Evolutionary conservation across 2,113 vertebrate species (phyloP), one percentile per base, ranked within the genome.

Genomic region (Lycocorax pyrrhopterus): DNA sequence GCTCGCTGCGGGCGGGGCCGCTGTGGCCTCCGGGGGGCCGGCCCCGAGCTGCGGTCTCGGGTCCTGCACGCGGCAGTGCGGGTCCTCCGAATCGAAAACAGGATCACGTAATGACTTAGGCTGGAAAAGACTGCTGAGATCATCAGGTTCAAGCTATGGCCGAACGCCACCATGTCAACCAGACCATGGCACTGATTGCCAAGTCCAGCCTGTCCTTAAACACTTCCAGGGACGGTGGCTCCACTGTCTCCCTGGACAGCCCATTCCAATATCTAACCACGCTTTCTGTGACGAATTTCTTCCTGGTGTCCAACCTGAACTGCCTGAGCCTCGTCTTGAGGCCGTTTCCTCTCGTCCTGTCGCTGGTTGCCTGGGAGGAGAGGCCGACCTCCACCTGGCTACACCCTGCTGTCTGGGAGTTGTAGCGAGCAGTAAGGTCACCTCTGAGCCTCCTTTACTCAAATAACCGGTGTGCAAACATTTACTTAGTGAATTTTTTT

Each of bases 41-140:
- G 10, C 4, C 5, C 0, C 18, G 11, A 35, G 3, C 25, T 22
- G 43, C 4, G 12, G 7, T 23, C 15, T 22, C 22, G 11, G 81
- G 22, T 1, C 3, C 6, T 47, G 22, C 10, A 13, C 4, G 0
- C 16, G 13, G 23, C 21, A 1, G 9, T 22, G 30, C 7, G 10
- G 3, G 27, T 29, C 17, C 37, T 37, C n/a, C 6, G 7, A 16
- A 2, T 15, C 3, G 13, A 5, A 16, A 32, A 4, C 29, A 7
- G 29, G 16, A 2, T 47, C 75, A 21, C 39, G 17, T 29, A 46
- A 19, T 43, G 43, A 4, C 5, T 52, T 29, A 4, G 22, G 16
- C 16, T 43, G 44, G 37, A 33, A 32, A 58, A 33, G 37, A 44
- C 33, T 11, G 7, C 43, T 29, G 44, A 33, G 44, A 19, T 66